Evolutionary conservation across 2,797 vertebrate species (phyloP), one percentile per base, ranked within the genome.

Genomic region (Haliaeetus vocifer): DNA sequence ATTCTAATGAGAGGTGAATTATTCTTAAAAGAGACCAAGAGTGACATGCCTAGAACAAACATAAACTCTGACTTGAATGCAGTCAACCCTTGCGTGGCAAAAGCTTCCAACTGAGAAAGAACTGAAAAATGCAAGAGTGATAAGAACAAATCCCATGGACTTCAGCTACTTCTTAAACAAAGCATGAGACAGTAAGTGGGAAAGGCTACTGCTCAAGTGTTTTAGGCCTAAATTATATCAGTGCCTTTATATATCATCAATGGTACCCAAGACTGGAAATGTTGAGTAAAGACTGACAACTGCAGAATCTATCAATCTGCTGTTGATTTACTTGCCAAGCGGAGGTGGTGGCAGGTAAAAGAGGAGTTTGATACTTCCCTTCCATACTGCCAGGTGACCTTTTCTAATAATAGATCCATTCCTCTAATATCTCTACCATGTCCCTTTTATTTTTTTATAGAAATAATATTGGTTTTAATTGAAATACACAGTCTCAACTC

Each of bases 71-170:
- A 85, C 7, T n/a, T 59, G 23, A 91, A 80, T 4, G 7, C 9
- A 84, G 35, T 10, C 17, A 63, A 71, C 58, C 16, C 8, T 42
- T 45, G 21, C 10, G 19, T 2, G 18, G 40, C 8, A 66, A 65
- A 81, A 65, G 6, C 6, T 85, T 55, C n/a, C 21, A 58, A 13
- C 16, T 40, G 21, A 74, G 42, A 77, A 71, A 73, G 22, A 71
- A 56, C 8, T 9, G 22, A 74, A 62, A 76, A 71, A 74, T 6
- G 3, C 20, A 65, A 35, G 14, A 33, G 7, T 0, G 9, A 83
- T 9, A 29, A 63, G 19, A 13, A 65, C 25, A 77, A 70, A 72
- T 31, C 20, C 7, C 10, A 40, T 0, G 0, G 47, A 40, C 8
- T 45, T 71, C 29, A 76, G 15, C 19, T n/a, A 20, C 37, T 52